These are phyloP conservation scores for Peromyscus attwateri DNA, from an alignment of 2,797 vertebrate genomes.

Conservation along the genomic window DNA sequence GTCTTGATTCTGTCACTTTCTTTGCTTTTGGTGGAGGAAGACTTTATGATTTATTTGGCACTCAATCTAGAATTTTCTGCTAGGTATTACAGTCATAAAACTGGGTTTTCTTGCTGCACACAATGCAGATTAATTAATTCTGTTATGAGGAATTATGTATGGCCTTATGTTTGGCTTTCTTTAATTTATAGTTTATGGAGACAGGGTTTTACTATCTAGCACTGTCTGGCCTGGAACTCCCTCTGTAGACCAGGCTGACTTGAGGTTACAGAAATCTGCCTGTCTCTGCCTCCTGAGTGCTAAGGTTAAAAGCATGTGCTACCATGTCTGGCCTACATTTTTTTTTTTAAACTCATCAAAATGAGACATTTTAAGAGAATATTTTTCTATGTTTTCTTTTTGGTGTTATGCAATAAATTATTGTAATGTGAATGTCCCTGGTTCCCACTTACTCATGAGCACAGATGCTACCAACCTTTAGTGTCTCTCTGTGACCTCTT, in stretches of 20 bases:
- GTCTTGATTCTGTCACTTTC: slow-evolving; percentile 37
- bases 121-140: slow-evolving; percentile 49
- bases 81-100: slow-evolving; percentile 52
- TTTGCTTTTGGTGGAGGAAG: slow-evolving; percentile 37
- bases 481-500: neutral
- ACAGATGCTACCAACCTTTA: neutral
- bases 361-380: slow-evolving; percentile 46
- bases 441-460: neutral
- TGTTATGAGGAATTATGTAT: slow-evolving; percentile 56
- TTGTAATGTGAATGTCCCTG: neutral
- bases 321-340: neutral
- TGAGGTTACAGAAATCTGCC: neutral
- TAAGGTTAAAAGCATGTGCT: neutral
- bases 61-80: slow-evolving; percentile 7
- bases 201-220: neutral
- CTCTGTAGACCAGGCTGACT: neutral
- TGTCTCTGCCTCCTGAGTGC: neutral
- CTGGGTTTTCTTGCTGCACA: slow-evolving; percentile 37
- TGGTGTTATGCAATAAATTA: slow-evolving; percentile 3
- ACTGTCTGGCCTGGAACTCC: neutral
- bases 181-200: slow-evolving; percentile 25
- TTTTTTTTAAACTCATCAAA: slow-evolving; percentile 58
- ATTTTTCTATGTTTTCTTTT: slow-evolving; percentile 61
- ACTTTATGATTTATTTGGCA: slow-evolving; percentile 45
- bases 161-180: neutral